Evolutionary conservation across 2,797 vertebrate genomes (phyloP).

Genomic region (Ataeniobius toweri): DNA sequence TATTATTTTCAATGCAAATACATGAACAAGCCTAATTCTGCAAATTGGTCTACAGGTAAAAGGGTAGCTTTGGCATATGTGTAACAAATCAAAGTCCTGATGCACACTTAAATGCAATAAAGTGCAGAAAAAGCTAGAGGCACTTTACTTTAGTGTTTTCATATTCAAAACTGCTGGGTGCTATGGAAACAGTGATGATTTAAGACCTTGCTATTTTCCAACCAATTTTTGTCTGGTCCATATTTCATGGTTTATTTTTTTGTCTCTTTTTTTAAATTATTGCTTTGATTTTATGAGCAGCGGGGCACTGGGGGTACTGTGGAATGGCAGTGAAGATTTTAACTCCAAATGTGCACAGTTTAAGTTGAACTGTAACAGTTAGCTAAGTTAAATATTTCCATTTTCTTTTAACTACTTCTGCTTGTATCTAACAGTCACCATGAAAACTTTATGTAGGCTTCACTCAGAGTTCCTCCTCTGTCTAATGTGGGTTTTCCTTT

Average conservation of each 20-base stretch:
- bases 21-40: not conserved
- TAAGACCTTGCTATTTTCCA: not conserved
- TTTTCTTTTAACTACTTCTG: too few species aligned
- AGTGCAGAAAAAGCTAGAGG: not conserved
- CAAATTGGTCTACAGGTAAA: not conserved
- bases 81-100: too few species aligned
- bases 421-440: too few species aligned
- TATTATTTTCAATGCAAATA: not conserved
- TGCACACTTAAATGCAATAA: not conserved
- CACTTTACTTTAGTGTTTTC: too few species aligned
- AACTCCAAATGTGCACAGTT: not conserved
- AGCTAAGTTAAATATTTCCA: not conserved
- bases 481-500: too few species aligned
- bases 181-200: not conserved
- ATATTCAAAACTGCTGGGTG: not conserved
- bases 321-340: not conserved
- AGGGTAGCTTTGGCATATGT: too few species aligned
- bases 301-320: not conserved
- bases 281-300: not conserved
- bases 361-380: not conserved
- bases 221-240: not conserved
- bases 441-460: too few species aligned
- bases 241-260: not conserved
- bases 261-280: not conserved
- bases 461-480: too few species aligned